Conservation (phyloP, 2,113 vertebrate species). For the Columba livia region DNA sequence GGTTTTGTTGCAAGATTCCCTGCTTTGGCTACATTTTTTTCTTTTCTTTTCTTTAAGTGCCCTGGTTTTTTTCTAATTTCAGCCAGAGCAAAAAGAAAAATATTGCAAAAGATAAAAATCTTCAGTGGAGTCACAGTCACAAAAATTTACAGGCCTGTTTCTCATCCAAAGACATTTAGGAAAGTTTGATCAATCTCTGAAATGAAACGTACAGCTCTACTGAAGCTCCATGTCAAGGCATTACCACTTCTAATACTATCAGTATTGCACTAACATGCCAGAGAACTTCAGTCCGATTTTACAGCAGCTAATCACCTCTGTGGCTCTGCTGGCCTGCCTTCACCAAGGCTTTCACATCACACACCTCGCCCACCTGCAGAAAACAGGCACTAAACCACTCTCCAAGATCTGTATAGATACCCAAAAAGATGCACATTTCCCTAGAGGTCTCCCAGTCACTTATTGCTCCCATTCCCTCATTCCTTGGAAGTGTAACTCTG, state of each 20-base stretch:
- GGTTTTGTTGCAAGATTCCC: not conserved
- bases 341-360: not conserved
- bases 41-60: not conserved
- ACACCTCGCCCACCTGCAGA: not conserved
- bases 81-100: not conserved
- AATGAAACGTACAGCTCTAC: not conserved
- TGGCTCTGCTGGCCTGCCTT: not conserved
- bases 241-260: not conserved
- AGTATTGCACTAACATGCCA: accelerated
- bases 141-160: not conserved
- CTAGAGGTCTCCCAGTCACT: not conserved
- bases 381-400: not conserved
- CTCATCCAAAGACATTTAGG: not conserved
- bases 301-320: not conserved
- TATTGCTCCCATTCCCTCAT: not conserved
- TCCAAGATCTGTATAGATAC: not conserved
- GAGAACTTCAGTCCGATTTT: not conserved
- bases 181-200: not conserved
- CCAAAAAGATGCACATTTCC: accelerated
- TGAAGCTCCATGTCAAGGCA: not conserved
- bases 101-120: not conserved
- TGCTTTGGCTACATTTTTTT: not conserved
- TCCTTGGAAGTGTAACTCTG: not conserved
- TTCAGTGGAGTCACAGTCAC: not conserved
- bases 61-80: not conserved